Base-by-base conservation (phyloP, 1,140 invertebrate species). In the Augochlora pura region DNA sequence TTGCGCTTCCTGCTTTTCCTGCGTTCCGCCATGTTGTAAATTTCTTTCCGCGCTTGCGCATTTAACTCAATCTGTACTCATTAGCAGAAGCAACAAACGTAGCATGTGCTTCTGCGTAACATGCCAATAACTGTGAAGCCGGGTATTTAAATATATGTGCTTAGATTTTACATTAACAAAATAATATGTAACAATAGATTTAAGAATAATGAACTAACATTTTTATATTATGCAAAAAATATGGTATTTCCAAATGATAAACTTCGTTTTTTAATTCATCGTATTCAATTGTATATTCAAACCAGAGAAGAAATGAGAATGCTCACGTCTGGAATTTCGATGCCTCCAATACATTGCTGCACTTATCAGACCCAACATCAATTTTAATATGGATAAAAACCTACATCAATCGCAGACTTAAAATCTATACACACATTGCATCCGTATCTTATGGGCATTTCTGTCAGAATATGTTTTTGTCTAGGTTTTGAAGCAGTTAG, bases 1-100 rank as follows among this genome's bases (percentile, higher is more conserved):
- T 96, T 96, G 80, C 95, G 95, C 86, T 96, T 96, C 91, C 95
- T 95, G 88, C 94, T 95, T 94, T 96, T 96, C 90, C 94, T 95
- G 90, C 96, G 96, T 86, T 96, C 96, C 92, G 95, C 96, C 96
- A 96, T 96, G 89, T 93, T 95, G 93, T 88, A 84, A 91, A 88
- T 90, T 85, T 57, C 69, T 72, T 74, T 60, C 63, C 60, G 83
- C 86, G 82, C 87, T 70, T 85, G 80, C 86, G 84, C 62, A 70
- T 14, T 82, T 16, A 77, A 60, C 16, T 16, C 70, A 52, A 69
- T 71, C 42, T 77, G 32, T 32, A 71, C 16, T 63, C 27, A 32
- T 67, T 46, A 67, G 42, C 49, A 66, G 38, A 75, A 66, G 49
- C 66, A 46, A 42, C 62, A 74, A 64, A 74, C 62, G 71, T 74